Conservation (phyloP, 2,888 invertebrate species). For the Dione juno region DNA sequence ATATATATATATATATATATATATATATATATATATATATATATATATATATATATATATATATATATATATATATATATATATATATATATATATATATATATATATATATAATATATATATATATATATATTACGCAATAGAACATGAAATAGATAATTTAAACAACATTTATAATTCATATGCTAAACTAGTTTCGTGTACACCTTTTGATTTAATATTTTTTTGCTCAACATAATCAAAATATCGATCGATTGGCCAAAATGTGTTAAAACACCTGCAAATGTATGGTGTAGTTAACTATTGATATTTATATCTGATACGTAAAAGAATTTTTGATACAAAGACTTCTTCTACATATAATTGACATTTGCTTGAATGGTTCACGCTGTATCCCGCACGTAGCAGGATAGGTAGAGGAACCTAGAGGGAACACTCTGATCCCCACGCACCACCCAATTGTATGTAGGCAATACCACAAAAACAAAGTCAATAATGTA, state of each 20-base stretch:
- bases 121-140: neutral
- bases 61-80: neutral
- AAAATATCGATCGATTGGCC: slow-evolving; percentile 21
- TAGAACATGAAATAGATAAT: slow-evolving; percentile 11
- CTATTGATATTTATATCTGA: neutral
- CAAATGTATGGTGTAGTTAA: neutral
- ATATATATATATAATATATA: neutral
- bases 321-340: neutral
- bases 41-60: neutral
- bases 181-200: slow-evolving; percentile 29
- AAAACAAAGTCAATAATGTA: no score
- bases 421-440: no score
- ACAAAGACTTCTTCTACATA: neutral
- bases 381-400: no score
- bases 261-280: slow-evolving; percentile 30
- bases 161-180: slow-evolving; percentile 18
- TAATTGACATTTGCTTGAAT: no score
- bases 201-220: slow-evolving; percentile 19
- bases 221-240: slow-evolving; percentile 24
- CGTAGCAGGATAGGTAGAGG: no score
- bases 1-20: neutral
- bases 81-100: neutral
- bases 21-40: neutral
- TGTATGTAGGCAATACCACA: no score
- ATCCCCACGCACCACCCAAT: no score